Evolutionary conservation across 2,113 vertebrate genomes (phyloP).

Genomic region (Epinephelus lanceolatus): DNA sequence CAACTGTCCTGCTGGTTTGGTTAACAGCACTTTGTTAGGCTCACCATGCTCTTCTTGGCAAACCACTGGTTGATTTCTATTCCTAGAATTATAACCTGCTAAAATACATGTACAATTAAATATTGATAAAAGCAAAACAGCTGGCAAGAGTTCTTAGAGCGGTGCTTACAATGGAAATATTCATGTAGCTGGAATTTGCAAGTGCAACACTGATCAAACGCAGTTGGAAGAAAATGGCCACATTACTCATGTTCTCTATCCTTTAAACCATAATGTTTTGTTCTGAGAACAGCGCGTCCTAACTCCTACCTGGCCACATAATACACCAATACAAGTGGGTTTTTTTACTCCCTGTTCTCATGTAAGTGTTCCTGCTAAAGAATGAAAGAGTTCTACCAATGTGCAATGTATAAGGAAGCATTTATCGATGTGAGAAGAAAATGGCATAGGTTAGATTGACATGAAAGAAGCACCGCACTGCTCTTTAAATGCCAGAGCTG

Average conservation of each 20-base stretch:
- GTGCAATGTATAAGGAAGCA: not conserved
- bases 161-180: not conserved
- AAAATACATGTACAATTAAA: not conserved
- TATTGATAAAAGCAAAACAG: not conserved
- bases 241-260: not conserved
- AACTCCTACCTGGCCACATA: not conserved
- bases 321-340: not conserved
- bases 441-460: not conserved
- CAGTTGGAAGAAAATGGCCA: not conserved
- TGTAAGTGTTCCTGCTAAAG: conserved; percentile 10
- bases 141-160: not conserved
- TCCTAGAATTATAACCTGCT: not conserved
- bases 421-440: too few species aligned
- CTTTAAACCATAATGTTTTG: not conserved
- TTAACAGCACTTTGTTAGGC: too few species aligned
- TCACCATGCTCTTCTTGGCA: too few species aligned
- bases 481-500: not conserved
- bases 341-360: not conserved
- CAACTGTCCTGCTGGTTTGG: too few species aligned
- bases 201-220: not conserved
- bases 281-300: too few species aligned
- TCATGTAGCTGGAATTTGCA: not conserved
- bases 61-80: too few species aligned
- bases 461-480: not conserved
- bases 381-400: not conserved